Percentiles rank a stretch among this genome's conserved stretches.
phyloP scores from a whole-genome alignment of 2,888 invertebrate species.

The Clitarchus hookeri region DNA sequence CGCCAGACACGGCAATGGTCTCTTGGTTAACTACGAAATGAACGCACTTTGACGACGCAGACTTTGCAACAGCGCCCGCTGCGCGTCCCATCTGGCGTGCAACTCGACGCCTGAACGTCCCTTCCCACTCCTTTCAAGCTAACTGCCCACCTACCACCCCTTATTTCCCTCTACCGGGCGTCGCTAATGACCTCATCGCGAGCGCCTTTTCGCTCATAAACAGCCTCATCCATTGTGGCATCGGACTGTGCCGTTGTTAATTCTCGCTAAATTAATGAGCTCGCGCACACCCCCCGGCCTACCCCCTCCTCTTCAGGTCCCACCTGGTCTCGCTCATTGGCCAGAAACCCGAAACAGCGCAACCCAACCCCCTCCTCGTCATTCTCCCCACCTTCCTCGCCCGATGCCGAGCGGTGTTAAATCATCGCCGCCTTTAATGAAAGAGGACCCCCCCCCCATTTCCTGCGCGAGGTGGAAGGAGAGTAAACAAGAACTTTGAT shows the following conservation, averaged over 20 bases:
- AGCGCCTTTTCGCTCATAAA: no score
- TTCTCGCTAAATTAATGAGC: constrained; percentile 22
- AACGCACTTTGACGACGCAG: not conserved
- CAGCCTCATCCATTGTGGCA: constrained; percentile 20
- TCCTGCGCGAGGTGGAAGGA: not conserved
- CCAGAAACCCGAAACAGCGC: constrained; percentile 20
- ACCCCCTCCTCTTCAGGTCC: not conserved
- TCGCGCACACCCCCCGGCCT: not conserved
- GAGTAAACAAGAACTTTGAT: constrained; percentile 2
- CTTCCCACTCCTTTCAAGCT: not conserved
- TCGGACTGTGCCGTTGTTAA: constrained; percentile 19
- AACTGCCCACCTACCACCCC: no score
- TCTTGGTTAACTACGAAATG: not conserved
- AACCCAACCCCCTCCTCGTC: not conserved
- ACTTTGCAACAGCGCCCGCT: not conserved
- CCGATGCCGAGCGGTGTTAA: not conserved
- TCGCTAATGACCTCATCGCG: no score
- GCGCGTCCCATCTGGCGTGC: no score
- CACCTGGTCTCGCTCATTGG: constrained; percentile 12
- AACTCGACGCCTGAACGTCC: not conserved
- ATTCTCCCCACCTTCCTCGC: not conserved
- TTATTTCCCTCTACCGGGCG: no score
- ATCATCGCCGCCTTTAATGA: constrained; percentile 26
- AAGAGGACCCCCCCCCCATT: not conserved
- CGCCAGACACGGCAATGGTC: not conserved